Evolutionary conservation across 2,888 invertebrate genomes (phyloP), one percentile per base, ranked within the genome.

Genomic region (Hetaerina titia): DNA sequence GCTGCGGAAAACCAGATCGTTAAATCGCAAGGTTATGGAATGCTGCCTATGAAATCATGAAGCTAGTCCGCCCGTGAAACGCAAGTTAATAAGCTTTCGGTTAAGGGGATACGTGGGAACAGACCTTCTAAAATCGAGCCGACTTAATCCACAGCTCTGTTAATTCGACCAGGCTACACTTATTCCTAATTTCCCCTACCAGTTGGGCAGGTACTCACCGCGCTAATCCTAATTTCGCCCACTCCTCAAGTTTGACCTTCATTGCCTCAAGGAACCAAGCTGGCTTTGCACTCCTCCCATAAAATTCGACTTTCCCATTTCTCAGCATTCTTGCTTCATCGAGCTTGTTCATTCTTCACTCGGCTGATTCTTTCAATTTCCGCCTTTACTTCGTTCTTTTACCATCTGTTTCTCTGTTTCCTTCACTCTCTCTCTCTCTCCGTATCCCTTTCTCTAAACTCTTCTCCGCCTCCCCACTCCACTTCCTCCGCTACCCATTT

Each of bases 291-390:
- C 31, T 81, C 81, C 13, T 31, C 81, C 13, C 81, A 25, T 13
- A 81, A 31, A n/a, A n/a, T n/a, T 25, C 31, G 31, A 4, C 25
- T 31, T 74, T 74, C 15, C 81, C 15, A 31, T 81, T 11, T 31
- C 31, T 9, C 81, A 2, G 31, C 25, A 31, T 8, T 31, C 81
- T 15, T 31, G 81, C 81, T 15, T 81, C 81, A 81, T 81, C 31
- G 81, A 81, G 31, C 81, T 31, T 81, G 13, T 22, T 81, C 81
- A 81, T 81, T 81, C 81, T 22, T 31, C 81, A 81, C 25, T 31
- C 31, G 81, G 81, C 31, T 81, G 81, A 81, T 81, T 81, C 81
- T 31, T 81, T 81, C 81, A 81, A 81, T 81, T 81, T 81, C 81
- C 81, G 31, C 81, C 25, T 31, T 15, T 22, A 31, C 31, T 81